Percentiles rank a stretch among this genome's conserved stretches.
These are phyloP conservation scores for Trachythela sp. DNA, from an alignment of 64 coral and sea anemone genomes.

Conservation along the genomic window DNA sequence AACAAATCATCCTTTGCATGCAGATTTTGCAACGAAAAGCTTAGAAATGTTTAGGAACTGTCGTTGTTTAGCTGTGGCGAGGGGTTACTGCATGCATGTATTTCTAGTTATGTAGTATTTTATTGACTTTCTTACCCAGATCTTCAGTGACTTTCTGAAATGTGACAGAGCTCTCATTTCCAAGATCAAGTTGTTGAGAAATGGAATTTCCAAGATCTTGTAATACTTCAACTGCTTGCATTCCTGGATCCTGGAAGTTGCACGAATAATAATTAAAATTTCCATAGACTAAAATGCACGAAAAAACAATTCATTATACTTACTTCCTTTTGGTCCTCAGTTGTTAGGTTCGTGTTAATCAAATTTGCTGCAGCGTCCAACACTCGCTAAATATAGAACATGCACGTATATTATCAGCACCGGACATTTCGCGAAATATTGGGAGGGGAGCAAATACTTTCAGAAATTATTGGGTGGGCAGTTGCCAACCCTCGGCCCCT, in stretches of 20 bases:
- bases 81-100: too few species aligned
- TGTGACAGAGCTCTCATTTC: background rate
- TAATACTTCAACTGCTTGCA: background rate
- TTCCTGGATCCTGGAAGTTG: background rate
- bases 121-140: background rate
- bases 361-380: background rate
- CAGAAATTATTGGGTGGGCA: too few species aligned
- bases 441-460: background rate
- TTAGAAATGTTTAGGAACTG: too few species aligned
- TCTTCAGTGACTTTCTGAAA: background rate
- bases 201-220: background rate
- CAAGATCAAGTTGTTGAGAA: slow-evolving; percentile 4
- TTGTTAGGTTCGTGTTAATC: background rate
- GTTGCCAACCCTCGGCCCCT: too few species aligned
- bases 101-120: background rate
- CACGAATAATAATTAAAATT: background rate
- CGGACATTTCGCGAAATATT: too few species aligned
- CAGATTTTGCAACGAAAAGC: too few species aligned
- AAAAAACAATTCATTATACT: too few species aligned
- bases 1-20: too few species aligned
- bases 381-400: background rate
- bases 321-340: background rate
- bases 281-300: background rate
- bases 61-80: too few species aligned
- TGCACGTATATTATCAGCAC: background rate